Evolutionary conservation across 2,888 invertebrate species (phyloP), one percentile per base, ranked within the genome.

Genomic region (Anarsia innoxiella): DNA sequence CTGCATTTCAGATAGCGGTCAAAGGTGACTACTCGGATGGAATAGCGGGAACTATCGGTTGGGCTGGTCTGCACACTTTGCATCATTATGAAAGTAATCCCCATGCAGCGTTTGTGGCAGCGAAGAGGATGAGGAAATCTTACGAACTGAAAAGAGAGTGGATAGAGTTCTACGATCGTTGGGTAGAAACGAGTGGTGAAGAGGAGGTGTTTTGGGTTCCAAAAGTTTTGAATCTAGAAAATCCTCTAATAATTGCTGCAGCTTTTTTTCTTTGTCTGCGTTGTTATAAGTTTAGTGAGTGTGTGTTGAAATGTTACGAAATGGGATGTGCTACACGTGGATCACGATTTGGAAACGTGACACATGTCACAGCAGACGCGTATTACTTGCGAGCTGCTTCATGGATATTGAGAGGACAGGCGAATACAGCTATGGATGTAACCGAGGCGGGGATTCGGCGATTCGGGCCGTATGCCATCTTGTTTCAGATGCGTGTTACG

Each of bases 191-290:
- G 1, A 83, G 77, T 40, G 83, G 83, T 1, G 69, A 79, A 47
- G 79, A 83, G 56, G 82, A 84, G 59, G 46, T 58, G 2, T 67
- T 60, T 49, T 84, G 83, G 83, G 53, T 60, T 23, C 83, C 84
- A 2, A 44, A 50, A 8, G 45, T 56, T 2, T 35, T 84, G 19
- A 40, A 51, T 37, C 40, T 49, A 12, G 40, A 53, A 11, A 70
- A 79, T 45, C 82, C 84, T 10, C 47, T 84, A 5, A 37, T 83
- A 25, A 59, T 79, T 16, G 64, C 82, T n/a, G 69, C 83, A 31
- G 75, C 83, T 2, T 80, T 84, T 44, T 83, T 84, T 46, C 59
- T 84, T 16, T 82, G 82, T 43, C 59, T 84, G 23, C 60, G 78
- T 29, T 79, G 80, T 42, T 83, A 59, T 45, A 62, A 58, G 36